Base-by-base conservation (phyloP, 2,888 invertebrate species). In the Eupithecia vulgata region DNA sequence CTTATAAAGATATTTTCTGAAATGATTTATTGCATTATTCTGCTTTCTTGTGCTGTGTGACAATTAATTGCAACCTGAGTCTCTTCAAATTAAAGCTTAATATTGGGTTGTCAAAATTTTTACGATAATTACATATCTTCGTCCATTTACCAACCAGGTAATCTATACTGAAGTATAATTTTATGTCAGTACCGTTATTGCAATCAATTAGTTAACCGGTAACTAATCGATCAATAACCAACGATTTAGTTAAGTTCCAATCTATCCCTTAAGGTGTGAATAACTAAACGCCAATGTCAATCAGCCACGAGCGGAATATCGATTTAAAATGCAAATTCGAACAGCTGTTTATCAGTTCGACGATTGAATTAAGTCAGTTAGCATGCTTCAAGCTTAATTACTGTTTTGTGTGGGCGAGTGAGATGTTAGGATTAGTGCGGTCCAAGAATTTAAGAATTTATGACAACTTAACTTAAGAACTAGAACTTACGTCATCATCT, bases 271-370 rank as follows among this genome's bases (percentile, higher is more conserved):
- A 70, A 75, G 67, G 75, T 68, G 73, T 74, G 68, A 76, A 74
- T 78, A 75, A 61, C 37, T 75, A 81, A 83, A 82, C 80, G 79
- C 71, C 67, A 79, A 77, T 77, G 81, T 81, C 80, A 85, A 82
- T 85, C 82, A 83, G 79, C 72, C 74, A 79, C 78, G 73, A 82
- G 84, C 82, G 80, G 82, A 83, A 83, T 86, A 90, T 90, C 85
- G 88, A 88, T 89, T 90, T 90, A 85, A 88, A 86, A 91, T 93
- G 92, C 90, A 91, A 93, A 93, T 93, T 72, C 83, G 81, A 86
- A 91, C 91, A 91, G 88, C 89, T 91, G 90, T 91, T 92, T 91
- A 92, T 92, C 91, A 87, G 86, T 82, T 79, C 81, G 80, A 83
- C 82, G 87, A 90, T 90, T 89, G 89, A 89, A 88, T 89, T 90